These are phyloP conservation scores for Drosophila simulans DNA, from an alignment of 1,140 invertebrate species.

Conservation along the genomic window DNA sequence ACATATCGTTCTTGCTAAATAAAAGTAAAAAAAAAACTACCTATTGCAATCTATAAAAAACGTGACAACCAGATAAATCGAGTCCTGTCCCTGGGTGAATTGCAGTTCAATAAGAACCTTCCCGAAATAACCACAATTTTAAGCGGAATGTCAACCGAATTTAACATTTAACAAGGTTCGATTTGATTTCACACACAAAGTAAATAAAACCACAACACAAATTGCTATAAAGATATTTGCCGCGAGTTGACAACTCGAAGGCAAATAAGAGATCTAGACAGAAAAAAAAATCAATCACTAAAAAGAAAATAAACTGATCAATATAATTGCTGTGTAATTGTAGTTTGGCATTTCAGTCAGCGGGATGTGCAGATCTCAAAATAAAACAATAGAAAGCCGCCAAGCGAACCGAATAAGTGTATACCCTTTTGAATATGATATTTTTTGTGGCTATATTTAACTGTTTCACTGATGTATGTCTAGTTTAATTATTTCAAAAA, in stretches of 20 bases:
- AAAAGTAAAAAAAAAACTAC: not conserved
- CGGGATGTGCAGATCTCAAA: conserved; percentile 43
- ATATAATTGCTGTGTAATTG: conserved; percentile 67
- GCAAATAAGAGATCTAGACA: conserved; percentile 34
- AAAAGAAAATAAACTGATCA: conserved; percentile 39
- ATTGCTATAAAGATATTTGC: conserved; percentile 49
- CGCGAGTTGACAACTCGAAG: conserved; percentile 33
- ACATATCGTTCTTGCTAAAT: not conserved
- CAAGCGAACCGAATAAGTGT: not conserved
- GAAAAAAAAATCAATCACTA: conserved; percentile 41
- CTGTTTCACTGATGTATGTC: not conserved
- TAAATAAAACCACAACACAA: conserved; percentile 28
- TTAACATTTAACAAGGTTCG: conserved; percentile 59
- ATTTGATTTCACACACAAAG: conserved; percentile 54
- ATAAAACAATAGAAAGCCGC: conserved; percentile 31
- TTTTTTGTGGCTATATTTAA: too few relatives aligned
- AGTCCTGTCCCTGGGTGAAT: conserved; percentile 14
- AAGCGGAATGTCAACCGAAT: conserved; percentile 53
- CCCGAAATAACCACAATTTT: conserved; percentile 40
- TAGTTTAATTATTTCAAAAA: conserved; percentile 47
- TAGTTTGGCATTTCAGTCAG: conserved; percentile 62
- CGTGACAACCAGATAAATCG: not conserved
- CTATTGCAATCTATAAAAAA: not conserved
- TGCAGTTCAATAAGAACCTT: conserved; percentile 45
- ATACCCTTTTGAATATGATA: conserved; percentile 12